phyloP scores from a whole-genome alignment of 2,888 invertebrate genomes.

The Patella caerulea region DNA sequence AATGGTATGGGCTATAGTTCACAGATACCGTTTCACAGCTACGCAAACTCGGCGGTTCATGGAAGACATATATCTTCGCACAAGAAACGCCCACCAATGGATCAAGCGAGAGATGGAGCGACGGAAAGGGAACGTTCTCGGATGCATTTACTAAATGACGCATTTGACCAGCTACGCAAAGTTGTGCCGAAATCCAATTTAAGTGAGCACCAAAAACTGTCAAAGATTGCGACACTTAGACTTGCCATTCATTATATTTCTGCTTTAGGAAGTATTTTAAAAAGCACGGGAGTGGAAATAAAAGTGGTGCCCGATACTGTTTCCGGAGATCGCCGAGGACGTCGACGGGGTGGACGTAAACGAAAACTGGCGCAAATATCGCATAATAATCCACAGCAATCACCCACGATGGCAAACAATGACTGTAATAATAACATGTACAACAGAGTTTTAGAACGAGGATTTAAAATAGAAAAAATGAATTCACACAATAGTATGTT shows the following conservation, averaged over 20 bases:
- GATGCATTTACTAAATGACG: constrained; percentile 71
- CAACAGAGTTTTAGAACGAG: too few relatives aligned
- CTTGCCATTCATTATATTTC: constrained; percentile 71
- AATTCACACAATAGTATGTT: too few relatives aligned
- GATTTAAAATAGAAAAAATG: too few relatives aligned
- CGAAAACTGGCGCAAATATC: constrained; percentile 28
- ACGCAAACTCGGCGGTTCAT: neutral
- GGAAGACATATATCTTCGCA: constrained; percentile 7
- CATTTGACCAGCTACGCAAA: constrained; percentile 68
- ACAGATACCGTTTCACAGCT: neutral
- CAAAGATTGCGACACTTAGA: constrained; percentile 70
- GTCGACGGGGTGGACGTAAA: constrained; percentile 48
- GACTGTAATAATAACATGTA: neutral
- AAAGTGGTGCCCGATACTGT: constrained; percentile 49
- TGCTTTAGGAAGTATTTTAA: constrained; percentile 59
- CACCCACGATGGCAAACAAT: neutral
- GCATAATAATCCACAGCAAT: neutral
- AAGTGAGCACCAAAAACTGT: constrained; percentile 70
- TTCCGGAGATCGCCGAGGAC: constrained; percentile 52
- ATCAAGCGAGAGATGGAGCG: constrained; percentile 51
- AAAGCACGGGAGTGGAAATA: constrained; percentile 59
- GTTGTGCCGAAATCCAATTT: constrained; percentile 69
- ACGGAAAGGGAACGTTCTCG: constrained; percentile 68
- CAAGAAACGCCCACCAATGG: constrained; percentile 37
- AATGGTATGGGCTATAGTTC: neutral